These are phyloP conservation scores for Scaptomyza hsui DNA, from an alignment of 1,140 invertebrate species.

Conservation along the genomic window DNA sequence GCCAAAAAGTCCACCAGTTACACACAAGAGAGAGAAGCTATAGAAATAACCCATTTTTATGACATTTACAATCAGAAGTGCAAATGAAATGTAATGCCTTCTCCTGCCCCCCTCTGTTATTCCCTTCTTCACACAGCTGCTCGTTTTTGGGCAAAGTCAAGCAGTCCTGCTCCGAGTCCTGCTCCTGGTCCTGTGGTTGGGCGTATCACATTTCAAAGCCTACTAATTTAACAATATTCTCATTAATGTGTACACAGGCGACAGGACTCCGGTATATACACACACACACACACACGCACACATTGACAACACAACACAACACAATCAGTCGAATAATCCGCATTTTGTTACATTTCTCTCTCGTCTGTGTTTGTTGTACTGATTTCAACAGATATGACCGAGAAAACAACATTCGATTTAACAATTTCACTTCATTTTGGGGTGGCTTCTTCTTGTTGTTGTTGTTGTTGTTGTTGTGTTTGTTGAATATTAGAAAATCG, in stretches of 20 bases:
- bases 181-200: slow-evolving; percentile 65
- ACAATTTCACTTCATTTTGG: neutral
- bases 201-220: slow-evolving; percentile 83
- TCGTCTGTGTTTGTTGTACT: slow-evolving; percentile 64
- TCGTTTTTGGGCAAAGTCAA: slow-evolving; percentile 64
- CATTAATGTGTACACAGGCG: slow-evolving; percentile 78
- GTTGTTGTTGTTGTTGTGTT: slow-evolving; percentile 48
- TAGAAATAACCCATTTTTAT: slow-evolving; percentile 70
- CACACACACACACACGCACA: too few species aligned
- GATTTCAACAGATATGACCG: slow-evolving; percentile 75
- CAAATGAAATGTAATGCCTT: slow-evolving; percentile 27
- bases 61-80: slow-evolving; percentile 45
- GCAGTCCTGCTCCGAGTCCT: slow-evolving; percentile 34
- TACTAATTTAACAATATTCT: slow-evolving; percentile 84
- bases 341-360: slow-evolving; percentile 74
- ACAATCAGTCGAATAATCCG: slow-evolving; percentile 63
- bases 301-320: too few species aligned
- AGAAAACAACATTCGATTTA: slow-evolving; percentile 17
- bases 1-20: slow-evolving; percentile 12
- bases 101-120: neutral
- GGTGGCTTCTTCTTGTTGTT: slow-evolving; percentile 51
- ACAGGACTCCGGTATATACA: slow-evolving; percentile 8
- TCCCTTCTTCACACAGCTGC: slow-evolving; percentile 74
- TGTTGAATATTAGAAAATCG: slow-evolving; percentile 76
- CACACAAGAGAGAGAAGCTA: slow-evolving; percentile 45